Conservation (phyloP, 2,113 vertebrate genomes). For the Chamaea fasciata region DNA sequence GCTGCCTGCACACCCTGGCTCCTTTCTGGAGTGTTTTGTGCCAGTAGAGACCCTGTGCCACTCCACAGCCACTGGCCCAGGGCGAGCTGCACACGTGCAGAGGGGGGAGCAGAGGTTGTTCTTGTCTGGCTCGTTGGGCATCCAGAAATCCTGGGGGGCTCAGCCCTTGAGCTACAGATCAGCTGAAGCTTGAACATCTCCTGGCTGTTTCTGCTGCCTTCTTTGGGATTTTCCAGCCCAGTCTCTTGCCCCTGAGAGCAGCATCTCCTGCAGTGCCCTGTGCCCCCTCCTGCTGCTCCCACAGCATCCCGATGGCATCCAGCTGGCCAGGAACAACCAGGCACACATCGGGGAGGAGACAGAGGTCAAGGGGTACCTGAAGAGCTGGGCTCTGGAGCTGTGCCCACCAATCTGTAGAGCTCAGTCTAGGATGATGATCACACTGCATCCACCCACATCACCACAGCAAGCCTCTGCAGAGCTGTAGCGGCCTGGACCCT, state of each 20-base stretch:
- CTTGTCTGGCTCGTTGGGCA: not conserved
- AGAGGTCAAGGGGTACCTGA: not conserved
- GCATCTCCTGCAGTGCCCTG: not conserved
- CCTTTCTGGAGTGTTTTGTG: fast-evolving
- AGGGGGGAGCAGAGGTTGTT: not conserved
- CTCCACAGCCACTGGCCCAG: fast-evolving
- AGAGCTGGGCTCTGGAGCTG: not conserved
- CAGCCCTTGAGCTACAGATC: fast-evolving
- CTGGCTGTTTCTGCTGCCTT: not conserved
- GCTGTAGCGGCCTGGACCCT: not conserved
- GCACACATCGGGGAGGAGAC: not conserved
- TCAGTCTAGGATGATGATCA: not conserved
- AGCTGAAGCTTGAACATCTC: not conserved
- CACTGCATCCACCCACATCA: fast-evolving
- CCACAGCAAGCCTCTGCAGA: not conserved
- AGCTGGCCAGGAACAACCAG: not conserved
- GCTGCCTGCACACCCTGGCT: not conserved
- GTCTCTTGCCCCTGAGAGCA: not conserved
- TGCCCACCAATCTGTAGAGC: fast-evolving
- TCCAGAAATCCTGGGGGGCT: not conserved
- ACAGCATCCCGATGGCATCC: not conserved
- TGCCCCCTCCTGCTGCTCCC: not conserved
- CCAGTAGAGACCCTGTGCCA: not conserved
- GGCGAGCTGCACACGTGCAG: not conserved
- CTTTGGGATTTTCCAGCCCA: not conserved